Evolutionary conservation across 2,797 vertebrate species (phyloP).

Genomic region (Antennarius maculatus): DNA sequence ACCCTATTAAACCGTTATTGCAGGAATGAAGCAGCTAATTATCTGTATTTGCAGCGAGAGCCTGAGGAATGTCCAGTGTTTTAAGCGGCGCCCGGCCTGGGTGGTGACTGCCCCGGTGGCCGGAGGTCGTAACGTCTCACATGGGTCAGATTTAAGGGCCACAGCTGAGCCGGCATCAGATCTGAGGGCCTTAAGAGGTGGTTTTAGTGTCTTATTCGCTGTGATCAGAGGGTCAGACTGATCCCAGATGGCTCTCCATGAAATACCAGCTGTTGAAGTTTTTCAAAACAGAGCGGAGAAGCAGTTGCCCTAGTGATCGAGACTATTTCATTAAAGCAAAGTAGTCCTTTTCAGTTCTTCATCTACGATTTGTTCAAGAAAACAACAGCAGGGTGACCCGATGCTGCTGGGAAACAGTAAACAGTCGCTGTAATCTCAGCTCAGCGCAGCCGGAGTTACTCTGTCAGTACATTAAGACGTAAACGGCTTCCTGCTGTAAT

Average conservation of each 20-base stretch:
- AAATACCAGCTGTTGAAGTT: slow-evolving; percentile 25
- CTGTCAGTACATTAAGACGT: slow-evolving; percentile 15
- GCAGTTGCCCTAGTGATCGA: slow-evolving; percentile 1
- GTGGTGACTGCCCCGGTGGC: slow-evolving; percentile 31
- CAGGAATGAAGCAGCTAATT: not conserved
- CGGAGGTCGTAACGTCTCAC: slow-evolving; percentile 15
- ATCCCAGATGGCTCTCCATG: slow-evolving; percentile 15
- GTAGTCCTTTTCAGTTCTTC: no score
- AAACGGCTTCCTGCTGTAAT: slow-evolving; percentile 14
- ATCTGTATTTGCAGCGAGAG: not conserved
- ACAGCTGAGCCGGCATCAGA: slow-evolving; percentile 19
- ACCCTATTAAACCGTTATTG: not conserved
- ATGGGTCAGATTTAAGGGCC: slow-evolving; percentile 26
- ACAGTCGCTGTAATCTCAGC: slow-evolving; percentile 20
- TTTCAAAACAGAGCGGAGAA: not conserved
- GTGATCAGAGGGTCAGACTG: slow-evolving; percentile 8
- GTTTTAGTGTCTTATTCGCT: slow-evolving; percentile 23
- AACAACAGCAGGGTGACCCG: no score
- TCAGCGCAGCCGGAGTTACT: slow-evolving; percentile 27
- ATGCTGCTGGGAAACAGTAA: no score
- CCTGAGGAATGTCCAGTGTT: not conserved
- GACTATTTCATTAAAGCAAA: slow-evolving; percentile 1
- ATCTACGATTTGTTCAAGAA: no score
- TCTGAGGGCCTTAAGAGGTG: slow-evolving; percentile 18
- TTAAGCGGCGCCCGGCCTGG: slow-evolving; percentile 8